A percentile compares a stretch with the other conserved stretches of the same genome.
phyloP scores from a whole-genome alignment of 1,140 invertebrate species.

The Caerostris extrusa region DNA sequence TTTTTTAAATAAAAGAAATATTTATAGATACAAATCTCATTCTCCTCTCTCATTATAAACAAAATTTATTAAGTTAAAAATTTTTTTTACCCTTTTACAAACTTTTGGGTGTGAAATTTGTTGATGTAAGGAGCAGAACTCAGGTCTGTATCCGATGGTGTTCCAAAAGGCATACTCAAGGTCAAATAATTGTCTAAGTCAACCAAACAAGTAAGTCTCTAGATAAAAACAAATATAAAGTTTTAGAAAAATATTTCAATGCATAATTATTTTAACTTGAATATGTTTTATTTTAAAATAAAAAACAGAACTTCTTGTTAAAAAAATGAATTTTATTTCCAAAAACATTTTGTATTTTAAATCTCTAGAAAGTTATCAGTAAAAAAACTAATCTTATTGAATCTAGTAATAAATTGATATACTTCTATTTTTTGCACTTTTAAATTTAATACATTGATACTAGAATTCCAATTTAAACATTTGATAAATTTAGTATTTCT shows the following conservation, averaged over 20 bases:
- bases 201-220: slow-evolving; percentile 39
- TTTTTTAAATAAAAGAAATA: no score
- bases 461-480: neutral
- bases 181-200: slow-evolving; percentile 58
- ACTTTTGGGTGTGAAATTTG: slow-evolving; percentile 35
- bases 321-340: neutral
- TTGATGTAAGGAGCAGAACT: neutral
- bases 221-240: neutral
- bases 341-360: neutral
- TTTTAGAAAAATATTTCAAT: no score
- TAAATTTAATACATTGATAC: neutral
- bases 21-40: no score
- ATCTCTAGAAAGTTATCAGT: neutral
- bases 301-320: neutral
- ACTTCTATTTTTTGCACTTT: neutral
- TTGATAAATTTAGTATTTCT: no score
- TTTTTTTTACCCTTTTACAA: slow-evolving; percentile 32
- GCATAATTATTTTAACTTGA: no score
- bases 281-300: neutral
- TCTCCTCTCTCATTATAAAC: no score
- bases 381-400: neutral
- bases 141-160: slow-evolving; percentile 59
- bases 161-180: slow-evolving; percentile 68
- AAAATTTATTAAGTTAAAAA: neutral
- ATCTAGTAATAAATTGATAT: neutral